These are phyloP conservation scores for Tetrao urogallus DNA, from an alignment of 2,113 vertebrate species.

Conservation along the genomic window DNA sequence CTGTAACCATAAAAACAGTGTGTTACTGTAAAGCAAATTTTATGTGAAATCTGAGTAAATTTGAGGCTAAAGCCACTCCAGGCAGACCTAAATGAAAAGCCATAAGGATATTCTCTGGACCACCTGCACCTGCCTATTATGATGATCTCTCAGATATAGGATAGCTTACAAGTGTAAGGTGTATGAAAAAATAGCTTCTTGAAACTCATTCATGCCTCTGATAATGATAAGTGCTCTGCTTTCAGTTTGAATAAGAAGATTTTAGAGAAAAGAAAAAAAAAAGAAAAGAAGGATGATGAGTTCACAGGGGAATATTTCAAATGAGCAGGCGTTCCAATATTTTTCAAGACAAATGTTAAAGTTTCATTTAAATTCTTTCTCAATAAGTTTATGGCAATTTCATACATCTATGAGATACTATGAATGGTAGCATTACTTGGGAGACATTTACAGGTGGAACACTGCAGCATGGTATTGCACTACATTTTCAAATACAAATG, in stretches of 20 bases:
- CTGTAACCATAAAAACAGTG: not conserved
- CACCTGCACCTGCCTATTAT: not conserved
- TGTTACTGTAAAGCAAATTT: not conserved
- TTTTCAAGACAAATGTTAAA: not conserved
- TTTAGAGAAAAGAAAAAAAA: not conserved
- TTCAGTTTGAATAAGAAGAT: not conserved
- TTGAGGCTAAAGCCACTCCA: not conserved
- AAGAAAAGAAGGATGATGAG: not conserved
- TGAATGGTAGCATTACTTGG: not conserved
- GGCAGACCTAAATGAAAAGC: not conserved
- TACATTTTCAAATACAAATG: not conserved
- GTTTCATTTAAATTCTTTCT: not conserved
- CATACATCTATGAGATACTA: not conserved
- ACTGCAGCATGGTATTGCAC: not conserved
- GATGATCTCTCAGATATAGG: not conserved
- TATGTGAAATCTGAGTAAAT: not conserved
- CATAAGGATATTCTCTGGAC: not conserved
- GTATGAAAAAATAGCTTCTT: not conserved
- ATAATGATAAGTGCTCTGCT: not conserved
- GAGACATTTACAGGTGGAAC: not conserved
- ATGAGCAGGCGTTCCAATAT: not conserved
- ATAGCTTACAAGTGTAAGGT: not conserved
- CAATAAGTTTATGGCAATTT: not conserved
- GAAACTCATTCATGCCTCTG: not conserved
- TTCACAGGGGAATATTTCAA: not conserved